These are phyloP conservation scores for Oligia latruncula DNA, from an alignment of 2,888 invertebrate genomes.

Conservation along the genomic window DNA sequence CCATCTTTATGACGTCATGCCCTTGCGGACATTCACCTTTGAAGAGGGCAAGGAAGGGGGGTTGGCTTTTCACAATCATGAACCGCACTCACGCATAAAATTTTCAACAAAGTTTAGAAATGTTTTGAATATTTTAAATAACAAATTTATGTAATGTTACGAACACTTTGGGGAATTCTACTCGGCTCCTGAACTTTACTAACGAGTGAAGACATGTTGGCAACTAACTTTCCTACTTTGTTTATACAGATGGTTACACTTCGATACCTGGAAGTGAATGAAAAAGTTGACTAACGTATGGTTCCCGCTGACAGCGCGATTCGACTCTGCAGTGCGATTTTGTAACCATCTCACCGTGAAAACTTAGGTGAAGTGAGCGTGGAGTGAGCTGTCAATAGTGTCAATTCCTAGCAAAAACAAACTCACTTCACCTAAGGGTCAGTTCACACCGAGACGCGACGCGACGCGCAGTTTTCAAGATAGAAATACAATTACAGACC, in stretches of 20 bases:
- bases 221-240: background rate
- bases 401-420: no score
- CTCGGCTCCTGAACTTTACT: conserved; percentile 21
- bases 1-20: background rate
- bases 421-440: no score
- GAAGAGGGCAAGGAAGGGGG: no score
- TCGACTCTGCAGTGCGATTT: no score
- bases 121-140: conserved; percentile 55
- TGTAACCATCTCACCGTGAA: no score
- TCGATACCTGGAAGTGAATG: background rate
- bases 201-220: conserved; percentile 25
- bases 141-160: conserved; percentile 41
- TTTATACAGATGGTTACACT: conserved; percentile 3
- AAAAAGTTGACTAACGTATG: background rate
- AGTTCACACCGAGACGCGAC: no score
- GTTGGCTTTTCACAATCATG: conserved; percentile 3
- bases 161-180: conserved; percentile 48
- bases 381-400: no score
- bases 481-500: no score
- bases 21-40: background rate
- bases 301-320: no score
- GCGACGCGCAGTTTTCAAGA: no score
- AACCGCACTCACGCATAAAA: conserved; percentile 36
- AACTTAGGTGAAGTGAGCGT: no score
- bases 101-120: conserved; percentile 41